Base-by-base conservation (phyloP, 2,888 invertebrate genomes). In the Ganaspis brasiliensis region DNA sequence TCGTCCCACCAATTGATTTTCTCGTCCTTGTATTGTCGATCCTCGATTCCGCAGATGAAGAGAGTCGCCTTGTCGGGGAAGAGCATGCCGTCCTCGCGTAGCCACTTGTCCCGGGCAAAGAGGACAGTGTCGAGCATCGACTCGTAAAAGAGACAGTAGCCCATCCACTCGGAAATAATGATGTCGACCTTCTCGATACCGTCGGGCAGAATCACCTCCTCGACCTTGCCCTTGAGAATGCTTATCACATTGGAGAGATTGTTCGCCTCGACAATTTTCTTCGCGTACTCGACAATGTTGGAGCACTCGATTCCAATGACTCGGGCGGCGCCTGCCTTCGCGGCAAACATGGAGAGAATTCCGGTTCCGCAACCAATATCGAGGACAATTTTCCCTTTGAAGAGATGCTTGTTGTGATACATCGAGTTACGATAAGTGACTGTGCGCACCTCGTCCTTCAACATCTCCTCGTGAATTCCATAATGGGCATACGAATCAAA, bases 1-100 rank as follows among this genome's bases (percentile, higher is more conserved):
- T 98, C 98, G 89, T 99, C 98, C 99, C 99, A 99, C 99, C 99
- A 99, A 93, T 99, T 99, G 86, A 99, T 99, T 92, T 99, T 99
- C 92, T 99, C 99, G 89, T 99, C 99, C 92, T 99, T 99, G 93
- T 99, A 99, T 92, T 99, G 99, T 21, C 99, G 94, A 92, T 99
- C 99, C 92, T 98, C 97, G 78, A 97, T 97, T 24, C 96, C 97
- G 80, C 97, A 97, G 74, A 99, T 96, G 92, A 97, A 99, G 56
- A 99, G 93, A 1, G 98, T 98, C 82, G 99, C 99, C 89, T 94
- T 95, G 89, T 95, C 98, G 0, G 99, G 99, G 92, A 99, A 98
- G 86, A 99, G 94, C 93, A 98, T 95, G 76, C 99, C 99, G 87
- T 96, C 97, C 1, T 96, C 94, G 83, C 95, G 95, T 61, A 99